Conservation (phyloP, 1,140 invertebrate genomes). For the Ganaspis sp. region DNA sequence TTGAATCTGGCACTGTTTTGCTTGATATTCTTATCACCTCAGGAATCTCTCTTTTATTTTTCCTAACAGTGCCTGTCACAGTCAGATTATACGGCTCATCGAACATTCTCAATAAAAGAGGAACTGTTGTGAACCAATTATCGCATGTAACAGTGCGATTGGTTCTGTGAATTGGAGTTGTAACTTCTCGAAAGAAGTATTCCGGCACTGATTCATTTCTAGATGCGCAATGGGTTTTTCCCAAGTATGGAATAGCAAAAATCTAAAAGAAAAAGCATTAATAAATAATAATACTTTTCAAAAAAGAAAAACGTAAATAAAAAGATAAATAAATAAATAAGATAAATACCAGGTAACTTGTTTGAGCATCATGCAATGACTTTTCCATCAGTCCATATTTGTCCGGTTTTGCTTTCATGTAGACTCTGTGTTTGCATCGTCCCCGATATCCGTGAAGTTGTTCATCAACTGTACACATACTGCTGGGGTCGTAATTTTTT, state of each 20-base stretch:
- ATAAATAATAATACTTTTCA: not conserved
- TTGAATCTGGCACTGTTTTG: too few species aligned
- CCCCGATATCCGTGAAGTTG: conserved; percentile 60
- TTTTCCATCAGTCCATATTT: conserved; percentile 62
- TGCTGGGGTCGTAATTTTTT: conserved; percentile 47
- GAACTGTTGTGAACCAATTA: conserved; percentile 70
- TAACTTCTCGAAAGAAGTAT: conserved; percentile 47
- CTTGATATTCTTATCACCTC: conserved; percentile 45
- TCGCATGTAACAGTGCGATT: conserved; percentile 69
- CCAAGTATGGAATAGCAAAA: conserved; percentile 61
- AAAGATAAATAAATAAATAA: too few species aligned
- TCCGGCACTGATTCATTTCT: conserved; percentile 52
- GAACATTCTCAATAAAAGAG: conserved; percentile 52
- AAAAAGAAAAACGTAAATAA: not conserved
- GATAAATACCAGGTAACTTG: conserved; percentile 54
- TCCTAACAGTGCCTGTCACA: conserved; percentile 58
- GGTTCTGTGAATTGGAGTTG: conserved; percentile 54
- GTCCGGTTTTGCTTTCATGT: conserved; percentile 50
- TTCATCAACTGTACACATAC: conserved; percentile 58
- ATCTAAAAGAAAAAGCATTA: conserved; percentile 35
- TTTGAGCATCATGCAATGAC: conserved; percentile 59
- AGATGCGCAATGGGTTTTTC: conserved; percentile 56
- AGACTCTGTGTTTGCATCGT: conserved; percentile 58
- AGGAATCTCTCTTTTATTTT: conserved; percentile 64
- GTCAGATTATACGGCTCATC: conserved; percentile 59